Evolutionary conservation across 2,113 vertebrate genomes (phyloP).

Genomic region (Corythaixoides concolor): DNA sequence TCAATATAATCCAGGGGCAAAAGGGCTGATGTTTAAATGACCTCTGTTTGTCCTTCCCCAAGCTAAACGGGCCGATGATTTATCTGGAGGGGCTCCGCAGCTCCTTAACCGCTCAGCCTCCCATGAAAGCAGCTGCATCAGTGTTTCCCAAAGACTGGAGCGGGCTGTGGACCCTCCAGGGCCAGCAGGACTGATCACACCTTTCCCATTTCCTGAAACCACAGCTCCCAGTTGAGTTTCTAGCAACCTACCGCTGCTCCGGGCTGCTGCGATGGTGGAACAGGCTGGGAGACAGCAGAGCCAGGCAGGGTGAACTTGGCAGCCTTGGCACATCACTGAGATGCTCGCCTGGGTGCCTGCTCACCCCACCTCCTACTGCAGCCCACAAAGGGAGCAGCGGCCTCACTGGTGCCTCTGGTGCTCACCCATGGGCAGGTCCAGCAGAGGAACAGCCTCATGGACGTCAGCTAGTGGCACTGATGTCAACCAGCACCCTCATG

Average conservation of each 20-base stretch:
- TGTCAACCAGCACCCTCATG: background rate
- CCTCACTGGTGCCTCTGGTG: background rate
- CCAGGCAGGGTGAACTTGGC: background rate
- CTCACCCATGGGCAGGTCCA: background rate
- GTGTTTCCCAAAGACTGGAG: background rate
- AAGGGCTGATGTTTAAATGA: background rate
- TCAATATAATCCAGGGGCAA: background rate
- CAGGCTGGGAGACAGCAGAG: background rate
- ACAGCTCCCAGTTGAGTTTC: background rate
- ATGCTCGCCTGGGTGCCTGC: background rate
- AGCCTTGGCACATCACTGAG: background rate
- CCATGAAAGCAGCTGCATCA: background rate
- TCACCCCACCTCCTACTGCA: background rate
- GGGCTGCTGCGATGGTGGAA: background rate
- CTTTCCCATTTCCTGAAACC: background rate
- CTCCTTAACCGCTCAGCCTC: background rate
- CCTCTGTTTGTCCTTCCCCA: background rate
- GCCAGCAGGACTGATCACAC: accelerated
- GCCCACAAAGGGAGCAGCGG: accelerated
- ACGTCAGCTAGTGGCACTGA: background rate
- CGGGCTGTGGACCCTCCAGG: accelerated
- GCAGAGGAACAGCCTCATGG: background rate
- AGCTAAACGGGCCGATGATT: background rate
- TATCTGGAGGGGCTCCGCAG: background rate
- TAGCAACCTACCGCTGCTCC: background rate